phyloP scores from a whole-genome alignment of 2,888 invertebrate genomes.

The Diadegma fenestrale region DNA sequence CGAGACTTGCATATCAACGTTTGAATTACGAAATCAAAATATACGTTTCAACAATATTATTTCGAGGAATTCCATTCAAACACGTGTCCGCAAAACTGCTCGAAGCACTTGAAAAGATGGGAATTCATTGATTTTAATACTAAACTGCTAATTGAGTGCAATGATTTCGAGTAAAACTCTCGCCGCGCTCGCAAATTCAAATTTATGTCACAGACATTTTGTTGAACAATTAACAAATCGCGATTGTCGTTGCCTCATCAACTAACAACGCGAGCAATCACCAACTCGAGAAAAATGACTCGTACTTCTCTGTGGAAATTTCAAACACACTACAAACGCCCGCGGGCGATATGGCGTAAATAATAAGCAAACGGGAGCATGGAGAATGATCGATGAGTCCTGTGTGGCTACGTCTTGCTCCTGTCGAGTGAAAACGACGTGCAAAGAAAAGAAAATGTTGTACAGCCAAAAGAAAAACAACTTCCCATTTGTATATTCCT shows the following conservation, averaged over 20 bases:
- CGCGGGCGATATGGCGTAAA: not conserved
- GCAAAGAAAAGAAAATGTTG: slow-evolving; percentile 1
- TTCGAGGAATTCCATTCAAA: not conserved
- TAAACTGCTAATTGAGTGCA: not conserved
- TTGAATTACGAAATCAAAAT: not conserved
- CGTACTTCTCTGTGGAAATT: not conserved
- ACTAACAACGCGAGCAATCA: not conserved
- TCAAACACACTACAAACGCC: not conserved
- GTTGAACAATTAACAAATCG: not conserved
- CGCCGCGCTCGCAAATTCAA: too few relatives aligned
- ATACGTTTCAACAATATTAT: not conserved
- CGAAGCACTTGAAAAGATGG: not conserved
- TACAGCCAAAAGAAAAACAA: not conserved
- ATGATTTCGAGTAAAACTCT: not conserved
- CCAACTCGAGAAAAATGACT: not conserved
- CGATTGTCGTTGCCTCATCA: not conserved
- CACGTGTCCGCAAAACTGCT: not conserved
- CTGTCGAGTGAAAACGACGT: not conserved
- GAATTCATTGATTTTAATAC: not conserved
- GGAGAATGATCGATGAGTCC: slow-evolving; percentile 38
- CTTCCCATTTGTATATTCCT: not conserved
- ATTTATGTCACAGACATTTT: too few relatives aligned
- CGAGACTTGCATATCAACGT: not conserved
- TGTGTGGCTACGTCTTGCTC: not conserved
- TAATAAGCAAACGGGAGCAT: not conserved